phyloP scores from a whole-genome alignment of 2,113 vertebrate genomes.

The Dipodomys ordii region DNA sequence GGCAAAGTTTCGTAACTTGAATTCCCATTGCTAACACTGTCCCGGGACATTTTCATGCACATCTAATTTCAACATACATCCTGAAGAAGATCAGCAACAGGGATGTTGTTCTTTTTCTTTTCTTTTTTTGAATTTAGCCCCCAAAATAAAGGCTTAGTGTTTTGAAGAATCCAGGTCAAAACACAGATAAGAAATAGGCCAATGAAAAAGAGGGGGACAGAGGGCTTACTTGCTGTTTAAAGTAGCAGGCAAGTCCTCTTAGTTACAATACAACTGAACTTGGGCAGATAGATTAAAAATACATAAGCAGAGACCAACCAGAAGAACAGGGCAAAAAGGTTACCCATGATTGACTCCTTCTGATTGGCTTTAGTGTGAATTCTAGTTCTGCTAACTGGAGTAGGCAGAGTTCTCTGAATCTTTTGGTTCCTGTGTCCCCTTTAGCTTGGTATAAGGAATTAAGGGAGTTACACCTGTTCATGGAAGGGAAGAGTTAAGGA shows the following conservation, averaged over 20 bases:
- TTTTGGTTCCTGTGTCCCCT: not conserved
- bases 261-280: not conserved
- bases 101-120: no score
- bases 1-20: not conserved
- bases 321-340: not conserved
- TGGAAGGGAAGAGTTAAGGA: not conserved
- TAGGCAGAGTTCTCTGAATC: not conserved
- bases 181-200: not conserved
- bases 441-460: not conserved
- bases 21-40: not conserved
- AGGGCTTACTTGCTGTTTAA: not conserved
- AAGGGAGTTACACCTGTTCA: no score
- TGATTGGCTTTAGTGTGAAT: not conserved
- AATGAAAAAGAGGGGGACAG: not conserved
- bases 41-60: not conserved
- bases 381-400: not conserved
- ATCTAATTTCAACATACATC: not conserved
- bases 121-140: not conserved
- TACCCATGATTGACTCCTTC: not conserved
- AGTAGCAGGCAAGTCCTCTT: not conserved
- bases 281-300: not conserved
- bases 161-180: not conserved
- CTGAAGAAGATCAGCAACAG: not conserved
- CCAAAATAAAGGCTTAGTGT: not conserved
- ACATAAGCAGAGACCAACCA: not conserved